Evolutionary conservation across 1,140 invertebrate species (phyloP), one percentile per base, ranked within the genome.

Genomic region (Leptoteleia sp.): DNA sequence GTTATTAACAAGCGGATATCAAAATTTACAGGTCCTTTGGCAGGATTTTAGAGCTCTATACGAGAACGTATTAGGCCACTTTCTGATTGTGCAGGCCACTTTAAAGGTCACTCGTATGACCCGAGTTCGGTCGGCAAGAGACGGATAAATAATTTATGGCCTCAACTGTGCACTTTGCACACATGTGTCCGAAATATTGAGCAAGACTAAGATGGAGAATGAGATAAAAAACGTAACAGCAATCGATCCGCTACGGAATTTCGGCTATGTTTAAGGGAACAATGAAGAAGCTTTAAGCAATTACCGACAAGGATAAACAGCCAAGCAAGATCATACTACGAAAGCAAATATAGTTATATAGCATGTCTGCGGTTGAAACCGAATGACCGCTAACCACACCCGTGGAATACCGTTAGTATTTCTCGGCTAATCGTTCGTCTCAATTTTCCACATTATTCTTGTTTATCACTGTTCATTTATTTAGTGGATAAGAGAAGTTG

Each of bases 111-210:
- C 45, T 31, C 45, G 45, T 71, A 52, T 52, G 54, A 71, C 67
- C 67, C n/a, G 16, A 37, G 19, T 38, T 62, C 42, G 38, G 27
- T 12, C 43, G 33, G 25, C 33, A 43, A 59, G 27, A 52, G 67
- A 61, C 29, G 35, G 54, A 52, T 71, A 45, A 59, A 68, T 68
- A 57, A 68, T 68, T 68, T 57, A 68, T 68, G n/a, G 25, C 12
- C 50, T 11, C 22, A 6, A 50, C 25, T 65, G 48, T 65, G 48
- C 38, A 54, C 48, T 38, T 62, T 12, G 50, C 13, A 15, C 19
- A 37, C 15, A 29, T 38, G 17, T 37, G 33, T 12, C 17, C 16
- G 17, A 59, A 6, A 35, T 59, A 59, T 59, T 25, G 17, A 31
- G 29, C 42, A 47, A 17, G 38, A 43, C 11, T 1, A 1, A 37